Evolutionary conservation across 2,797 vertebrate genomes (phyloP).

Genomic region (Threskiornis aethiopicus): DNA sequence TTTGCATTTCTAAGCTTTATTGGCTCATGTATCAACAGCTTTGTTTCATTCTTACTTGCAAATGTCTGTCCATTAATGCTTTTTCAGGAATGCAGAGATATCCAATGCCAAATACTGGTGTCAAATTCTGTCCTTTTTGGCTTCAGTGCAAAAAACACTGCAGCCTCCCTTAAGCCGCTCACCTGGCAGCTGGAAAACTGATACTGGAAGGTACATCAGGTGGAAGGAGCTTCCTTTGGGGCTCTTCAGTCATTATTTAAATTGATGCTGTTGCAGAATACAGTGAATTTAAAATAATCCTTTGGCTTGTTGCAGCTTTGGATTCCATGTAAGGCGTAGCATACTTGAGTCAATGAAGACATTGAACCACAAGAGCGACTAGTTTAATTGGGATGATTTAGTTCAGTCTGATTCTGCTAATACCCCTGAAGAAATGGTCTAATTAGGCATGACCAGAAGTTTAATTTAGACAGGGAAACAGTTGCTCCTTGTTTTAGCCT

Average conservation of each 20-base stretch:
- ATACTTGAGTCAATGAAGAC: background rate
- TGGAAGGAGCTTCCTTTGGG: background rate
- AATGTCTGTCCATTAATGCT: background rate
- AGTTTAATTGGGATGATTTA: background rate
- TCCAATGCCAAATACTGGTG: background rate
- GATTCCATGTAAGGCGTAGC: background rate
- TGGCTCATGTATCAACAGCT: background rate
- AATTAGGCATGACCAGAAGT: slow-evolving; percentile 17
- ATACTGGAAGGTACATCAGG: background rate
- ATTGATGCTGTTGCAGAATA: background rate
- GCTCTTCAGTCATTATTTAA: background rate
- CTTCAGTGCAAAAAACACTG: background rate
- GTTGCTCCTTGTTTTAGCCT: background rate
- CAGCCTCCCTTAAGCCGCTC: background rate
- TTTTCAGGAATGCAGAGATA: background rate
- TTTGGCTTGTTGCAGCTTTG: background rate
- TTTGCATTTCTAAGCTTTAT: background rate
- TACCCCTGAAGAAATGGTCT: background rate
- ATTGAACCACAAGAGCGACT: background rate
- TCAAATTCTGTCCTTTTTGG: background rate
- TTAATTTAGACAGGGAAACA: background rate
- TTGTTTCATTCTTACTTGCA: background rate
- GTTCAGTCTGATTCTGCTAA: background rate
- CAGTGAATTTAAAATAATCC: background rate
- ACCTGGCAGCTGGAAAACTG: background rate